These are phyloP conservation scores for Bathynomus jamesi DNA, from an alignment of 1,140 invertebrate species.

Conservation along the genomic window DNA sequence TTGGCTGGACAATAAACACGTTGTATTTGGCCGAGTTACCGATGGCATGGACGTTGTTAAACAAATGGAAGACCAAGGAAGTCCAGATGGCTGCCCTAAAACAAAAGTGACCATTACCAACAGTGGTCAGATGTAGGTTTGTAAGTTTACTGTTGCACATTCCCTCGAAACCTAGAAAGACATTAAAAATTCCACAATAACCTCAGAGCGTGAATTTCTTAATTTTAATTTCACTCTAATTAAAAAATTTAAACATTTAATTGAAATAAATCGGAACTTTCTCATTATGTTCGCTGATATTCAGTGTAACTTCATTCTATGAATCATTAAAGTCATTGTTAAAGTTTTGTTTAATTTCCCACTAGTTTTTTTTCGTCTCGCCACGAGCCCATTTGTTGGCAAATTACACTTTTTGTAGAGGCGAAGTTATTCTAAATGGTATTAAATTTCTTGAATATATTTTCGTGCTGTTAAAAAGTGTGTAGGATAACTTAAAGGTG, in stretches of 20 bases:
- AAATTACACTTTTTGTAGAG: too few relatives aligned
- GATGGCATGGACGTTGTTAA: slow-evolving; percentile 58
- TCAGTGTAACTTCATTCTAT: background rate
- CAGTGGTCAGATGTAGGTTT: slow-evolving; percentile 68
- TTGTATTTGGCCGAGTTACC: slow-evolving; percentile 76
- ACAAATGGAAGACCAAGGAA: slow-evolving; percentile 64
- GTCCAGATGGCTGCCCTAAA: slow-evolving; percentile 68
- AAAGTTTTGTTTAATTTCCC: too few relatives aligned
- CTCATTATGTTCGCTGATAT: background rate
- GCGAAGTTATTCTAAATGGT: too few relatives aligned
- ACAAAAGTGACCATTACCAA: slow-evolving; percentile 75
- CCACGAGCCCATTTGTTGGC: too few relatives aligned
- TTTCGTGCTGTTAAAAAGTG: too few relatives aligned
- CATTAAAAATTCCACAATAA: background rate
- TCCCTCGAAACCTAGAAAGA: background rate
- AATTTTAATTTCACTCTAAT: background rate
- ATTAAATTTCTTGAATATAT: too few relatives aligned
- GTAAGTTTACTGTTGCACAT: background rate
- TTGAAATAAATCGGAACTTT: too few relatives aligned
- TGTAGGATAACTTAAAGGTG: too few relatives aligned
- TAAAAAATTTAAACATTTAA: too few relatives aligned
- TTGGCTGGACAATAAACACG: slow-evolving; percentile 71
- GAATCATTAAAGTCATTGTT: too few relatives aligned
- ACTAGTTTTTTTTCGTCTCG: too few relatives aligned
- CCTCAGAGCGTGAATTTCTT: background rate